Conservation (phyloP, 2,888 invertebrate genomes). For the Cheilosia variabilis region DNA sequence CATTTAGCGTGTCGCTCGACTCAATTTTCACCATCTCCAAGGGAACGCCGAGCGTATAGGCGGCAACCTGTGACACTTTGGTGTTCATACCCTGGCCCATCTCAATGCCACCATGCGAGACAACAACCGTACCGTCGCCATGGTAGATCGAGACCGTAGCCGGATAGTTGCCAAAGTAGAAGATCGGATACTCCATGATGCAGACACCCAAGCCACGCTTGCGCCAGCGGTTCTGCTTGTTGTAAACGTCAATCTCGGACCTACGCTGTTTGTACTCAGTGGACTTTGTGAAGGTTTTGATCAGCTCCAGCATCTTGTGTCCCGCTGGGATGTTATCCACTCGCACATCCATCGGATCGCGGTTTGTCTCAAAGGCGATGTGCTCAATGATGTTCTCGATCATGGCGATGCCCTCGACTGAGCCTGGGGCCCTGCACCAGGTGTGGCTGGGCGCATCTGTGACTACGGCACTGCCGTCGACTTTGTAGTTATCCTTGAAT, state of each 20-base stretch:
- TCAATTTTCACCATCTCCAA: conserved; percentile 88
- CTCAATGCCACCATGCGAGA: conserved; percentile 90
- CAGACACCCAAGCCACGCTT: conserved; percentile 90
- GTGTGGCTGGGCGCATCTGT: conserved; percentile 89
- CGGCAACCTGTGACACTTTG: conserved; percentile 90
- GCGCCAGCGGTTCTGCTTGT: conserved; percentile 90
- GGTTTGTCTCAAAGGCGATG: conserved; percentile 85
- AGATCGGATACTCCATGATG: conserved; percentile 88
- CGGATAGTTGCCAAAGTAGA: conserved; percentile 85
- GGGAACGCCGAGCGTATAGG: conserved; percentile 88
- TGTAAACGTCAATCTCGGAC: conserved; percentile 86
- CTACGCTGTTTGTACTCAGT: conserved; percentile 85
- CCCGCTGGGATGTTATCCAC: conserved; percentile 84
- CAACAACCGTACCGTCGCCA: conserved; percentile 88
- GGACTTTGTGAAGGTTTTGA: conserved; percentile 84
- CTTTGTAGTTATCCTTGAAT: conserved; percentile 87
- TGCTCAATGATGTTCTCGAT: conserved; percentile 88
- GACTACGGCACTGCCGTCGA: conserved; percentile 87
- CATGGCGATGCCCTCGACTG: conserved; percentile 87
- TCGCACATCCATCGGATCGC: conserved; percentile 86
- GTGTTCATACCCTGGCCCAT: conserved; percentile 91
- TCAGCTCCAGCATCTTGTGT: conserved; percentile 83
- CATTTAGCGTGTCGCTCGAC: conserved; percentile 86
- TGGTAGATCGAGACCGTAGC: conserved; percentile 88
- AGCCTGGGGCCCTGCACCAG: conserved; percentile 87